A percentile compares a stretch with the other conserved stretches of the same genome.
Evolutionary conservation across 2,888 invertebrate genomes (phyloP).

Genomic region (Limnephilus lunatus): DNA sequence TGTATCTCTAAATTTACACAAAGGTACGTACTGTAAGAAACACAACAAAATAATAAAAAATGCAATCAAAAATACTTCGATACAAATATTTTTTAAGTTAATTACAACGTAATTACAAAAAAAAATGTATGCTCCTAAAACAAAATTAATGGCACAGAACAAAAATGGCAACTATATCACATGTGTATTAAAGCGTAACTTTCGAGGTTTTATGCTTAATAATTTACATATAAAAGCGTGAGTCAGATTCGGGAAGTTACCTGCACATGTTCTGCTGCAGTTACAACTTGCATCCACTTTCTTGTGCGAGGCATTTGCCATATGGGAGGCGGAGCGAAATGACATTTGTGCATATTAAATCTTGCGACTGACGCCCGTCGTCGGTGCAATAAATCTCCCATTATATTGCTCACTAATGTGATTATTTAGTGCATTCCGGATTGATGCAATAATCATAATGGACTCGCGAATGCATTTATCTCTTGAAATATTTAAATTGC

Average conservation of each 20-base stretch:
- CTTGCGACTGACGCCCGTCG: conserved; percentile 35
- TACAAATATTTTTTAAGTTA: too few species aligned
- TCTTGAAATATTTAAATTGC: not conserved
- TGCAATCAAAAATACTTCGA: too few species aligned
- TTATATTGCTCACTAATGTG: conserved; percentile 39
- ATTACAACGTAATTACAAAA: not conserved
- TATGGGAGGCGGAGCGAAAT: conserved; percentile 14
- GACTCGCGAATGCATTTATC: conserved; percentile 4
- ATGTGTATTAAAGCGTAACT: not conserved
- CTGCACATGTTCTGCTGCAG: not conserved
- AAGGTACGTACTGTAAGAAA: too few species aligned
- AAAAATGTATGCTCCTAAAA: not conserved
- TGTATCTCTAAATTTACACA: too few species aligned
- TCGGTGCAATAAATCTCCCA: conserved; percentile 18
- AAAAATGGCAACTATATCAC: not conserved
- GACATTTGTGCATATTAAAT: conserved; percentile 35
- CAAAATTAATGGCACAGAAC: not conserved
- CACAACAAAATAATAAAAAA: too few species aligned
- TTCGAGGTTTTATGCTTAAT: not conserved
- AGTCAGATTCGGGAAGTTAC: not conserved
- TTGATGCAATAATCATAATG: conserved; percentile 17
- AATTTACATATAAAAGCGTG: not conserved
- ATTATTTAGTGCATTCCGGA: conserved; percentile 8
- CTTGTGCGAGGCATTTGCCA: not conserved
- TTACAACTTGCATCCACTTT: not conserved